These are phyloP conservation scores for Creontiades dilutus DNA, from an alignment of 2,888 invertebrate species.

Conservation along the genomic window DNA sequence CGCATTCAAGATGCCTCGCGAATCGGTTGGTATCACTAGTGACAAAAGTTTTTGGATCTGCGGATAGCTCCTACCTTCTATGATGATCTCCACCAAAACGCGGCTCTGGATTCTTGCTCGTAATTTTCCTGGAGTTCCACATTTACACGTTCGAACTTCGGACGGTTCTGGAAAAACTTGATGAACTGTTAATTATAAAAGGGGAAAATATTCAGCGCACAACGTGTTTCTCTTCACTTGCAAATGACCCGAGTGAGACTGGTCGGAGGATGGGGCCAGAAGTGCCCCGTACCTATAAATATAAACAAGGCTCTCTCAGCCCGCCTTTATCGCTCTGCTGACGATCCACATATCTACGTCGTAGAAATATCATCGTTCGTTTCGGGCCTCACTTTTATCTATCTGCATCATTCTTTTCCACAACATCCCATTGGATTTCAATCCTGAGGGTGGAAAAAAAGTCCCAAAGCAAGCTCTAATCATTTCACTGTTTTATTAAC, in stretches of 20 bases:
- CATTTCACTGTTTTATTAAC: too few species aligned
- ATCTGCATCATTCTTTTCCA: slow-evolving; percentile 3
- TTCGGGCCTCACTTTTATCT: background rate
- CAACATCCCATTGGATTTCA: too few species aligned
- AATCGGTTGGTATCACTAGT: too few species aligned
- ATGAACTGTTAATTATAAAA: background rate
- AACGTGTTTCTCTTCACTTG: slow-evolving; percentile 51
- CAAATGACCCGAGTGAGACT: slow-evolving; percentile 64
- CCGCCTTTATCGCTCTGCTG: slow-evolving; percentile 58
- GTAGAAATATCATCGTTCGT: slow-evolving; percentile 7
- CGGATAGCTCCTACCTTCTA: too few species aligned
- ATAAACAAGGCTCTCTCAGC: slow-evolving; percentile 56
- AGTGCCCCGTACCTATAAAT: slow-evolving; percentile 59
- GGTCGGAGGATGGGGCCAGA: slow-evolving; percentile 23
- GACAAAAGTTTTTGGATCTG: too few species aligned
- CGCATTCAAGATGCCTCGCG: too few species aligned
- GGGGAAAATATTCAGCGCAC: slow-evolving; percentile 11
- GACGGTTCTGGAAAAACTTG: background rate
- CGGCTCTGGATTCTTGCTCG: too few species aligned
- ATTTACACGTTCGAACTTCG: too few species aligned
- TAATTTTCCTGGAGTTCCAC: too few species aligned
- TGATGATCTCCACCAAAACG: too few species aligned
- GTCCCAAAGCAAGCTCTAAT: too few species aligned
- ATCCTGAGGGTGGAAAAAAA: too few species aligned
- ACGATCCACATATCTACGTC: slow-evolving; percentile 61